Conservation (phyloP, 2,797 vertebrate genomes). For the Trematomus bernacchii region DNA sequence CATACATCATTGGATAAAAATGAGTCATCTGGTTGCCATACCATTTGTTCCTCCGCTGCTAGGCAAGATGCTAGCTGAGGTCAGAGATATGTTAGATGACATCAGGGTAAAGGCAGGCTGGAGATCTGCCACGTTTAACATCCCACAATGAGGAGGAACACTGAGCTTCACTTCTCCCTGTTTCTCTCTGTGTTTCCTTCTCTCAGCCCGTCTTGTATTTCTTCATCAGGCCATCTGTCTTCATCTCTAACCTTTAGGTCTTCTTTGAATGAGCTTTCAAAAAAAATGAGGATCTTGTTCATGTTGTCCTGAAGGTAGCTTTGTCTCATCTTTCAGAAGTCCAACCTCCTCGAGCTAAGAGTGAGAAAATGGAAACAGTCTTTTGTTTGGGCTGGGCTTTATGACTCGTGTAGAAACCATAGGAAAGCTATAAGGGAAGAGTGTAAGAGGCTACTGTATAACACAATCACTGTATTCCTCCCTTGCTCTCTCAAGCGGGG, state of each 20-base stretch:
- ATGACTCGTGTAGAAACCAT: slow-evolving; percentile 40
- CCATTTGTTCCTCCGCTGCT: slow-evolving; percentile 40
- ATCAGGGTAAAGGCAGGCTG: slow-evolving; percentile 73
- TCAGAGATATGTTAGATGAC: slow-evolving; percentile 75
- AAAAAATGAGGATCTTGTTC: slow-evolving; percentile 19
- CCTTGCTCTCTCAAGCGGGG: slow-evolving; percentile 14
- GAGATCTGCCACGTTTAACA: slow-evolving; percentile 57
- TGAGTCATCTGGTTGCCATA: slow-evolving; percentile 76
- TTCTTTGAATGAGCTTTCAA: slow-evolving; percentile 33
- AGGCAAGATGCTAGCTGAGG: slow-evolving; percentile 61
- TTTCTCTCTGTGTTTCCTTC: slow-evolving; percentile 20
- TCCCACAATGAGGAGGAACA: slow-evolving; percentile 47
- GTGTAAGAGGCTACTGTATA: slow-evolving; percentile 21
- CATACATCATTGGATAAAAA: slow-evolving; percentile 67
- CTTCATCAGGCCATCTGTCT: slow-evolving; percentile 26
- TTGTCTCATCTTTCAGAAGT: slow-evolving; percentile 61
- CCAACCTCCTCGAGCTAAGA: slow-evolving; percentile 45
- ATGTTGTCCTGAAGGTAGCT: slow-evolving; percentile 52
- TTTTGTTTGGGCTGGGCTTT: slow-evolving; percentile 59
- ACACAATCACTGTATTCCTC: slow-evolving; percentile 24
- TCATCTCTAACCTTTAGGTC: slow-evolving; percentile 22
- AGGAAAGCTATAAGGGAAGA: slow-evolving; percentile 30
- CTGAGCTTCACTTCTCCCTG: slow-evolving; percentile 19
- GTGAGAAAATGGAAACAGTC: slow-evolving; percentile 58
- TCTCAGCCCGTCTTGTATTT: slow-evolving; percentile 26